phyloP scores from a whole-genome alignment of 2,797 vertebrate species.

The Hoplostethus atlanticus region DNA sequence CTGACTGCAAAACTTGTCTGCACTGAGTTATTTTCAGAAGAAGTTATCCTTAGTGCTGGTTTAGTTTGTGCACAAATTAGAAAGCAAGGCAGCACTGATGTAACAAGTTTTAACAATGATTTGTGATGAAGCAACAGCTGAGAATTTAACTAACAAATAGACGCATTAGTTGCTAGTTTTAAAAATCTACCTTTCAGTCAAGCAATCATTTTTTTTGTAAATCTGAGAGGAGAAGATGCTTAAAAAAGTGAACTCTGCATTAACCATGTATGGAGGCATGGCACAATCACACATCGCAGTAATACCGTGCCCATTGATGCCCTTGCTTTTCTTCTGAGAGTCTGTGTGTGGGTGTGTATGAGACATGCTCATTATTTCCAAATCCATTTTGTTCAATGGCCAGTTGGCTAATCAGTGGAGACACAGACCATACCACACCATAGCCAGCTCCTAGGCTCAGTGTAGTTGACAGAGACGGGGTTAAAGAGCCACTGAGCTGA shows the following conservation, averaged over 20 bases:
- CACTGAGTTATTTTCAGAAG: not conserved
- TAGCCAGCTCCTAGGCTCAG: constrained; percentile 30
- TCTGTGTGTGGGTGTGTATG: no score
- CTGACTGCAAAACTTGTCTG: not conserved
- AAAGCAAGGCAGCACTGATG: not conserved
- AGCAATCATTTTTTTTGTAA: no score
- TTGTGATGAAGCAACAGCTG: no score
- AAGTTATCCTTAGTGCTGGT: not conserved
- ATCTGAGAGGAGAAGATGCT: not conserved
- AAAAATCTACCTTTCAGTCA: no score
- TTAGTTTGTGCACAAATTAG: not conserved
- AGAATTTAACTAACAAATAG: no score
- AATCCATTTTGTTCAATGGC: constrained; percentile 47
- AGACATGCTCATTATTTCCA: constrained; percentile 62
- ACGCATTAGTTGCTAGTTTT: no score
- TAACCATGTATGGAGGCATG: constrained; percentile 22
- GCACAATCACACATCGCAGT: constrained; percentile 39
- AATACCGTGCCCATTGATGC: constrained; percentile 30
- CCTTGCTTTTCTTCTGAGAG: no score
- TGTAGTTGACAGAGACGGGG: constrained; percentile 56
- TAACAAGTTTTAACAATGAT: no score
- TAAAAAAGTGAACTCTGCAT: constrained; percentile 6
- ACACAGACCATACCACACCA: constrained; percentile 31
- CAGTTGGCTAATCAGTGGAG: constrained; percentile 54
- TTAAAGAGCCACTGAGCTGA: constrained; percentile 52